Base-by-base conservation (phyloP, 2,888 invertebrate species). In the Megaustenia siamemsis region DNA sequence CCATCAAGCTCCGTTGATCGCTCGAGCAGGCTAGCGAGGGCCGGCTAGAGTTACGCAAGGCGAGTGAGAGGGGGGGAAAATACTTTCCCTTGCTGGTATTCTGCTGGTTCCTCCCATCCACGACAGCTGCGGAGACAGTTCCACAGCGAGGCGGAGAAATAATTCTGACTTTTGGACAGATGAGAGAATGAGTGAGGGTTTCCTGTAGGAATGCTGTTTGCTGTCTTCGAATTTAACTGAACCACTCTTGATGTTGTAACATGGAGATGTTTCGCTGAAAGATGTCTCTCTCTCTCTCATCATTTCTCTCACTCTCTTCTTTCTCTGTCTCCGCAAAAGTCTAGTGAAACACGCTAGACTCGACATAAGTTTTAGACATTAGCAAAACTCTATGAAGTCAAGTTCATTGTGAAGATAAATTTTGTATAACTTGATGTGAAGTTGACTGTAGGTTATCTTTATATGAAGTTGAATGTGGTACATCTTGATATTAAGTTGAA, bases 21-120 rank as follows among this genome's bases (percentile, higher is more conserved):
- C 45, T 82, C 63, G 66, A 75, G 24, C 76, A 82, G 75, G 35
- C 66, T 32, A 49, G 75, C 75, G 75, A 66, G n/a, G 49, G 24
- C 32, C 24, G 21, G 75, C 32, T 82, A 82, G n/a, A 73, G 73
- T 82, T 82, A 82, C 73, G 82, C 66, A 76, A 82, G 66, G 63
- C 75, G 45, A 35, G 5, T 60, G 82, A 49, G 66, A 82, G 66
- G 63, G 66, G 45, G n/a, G 5, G 10, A 21, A 43, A 76, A 63
- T 76, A 75, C 75, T 82, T 40, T 76, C 49, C 60, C 76, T 38
- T 66, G 66, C 28, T 82, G 66, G 21, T 82, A 24, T 38, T 21
- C 35, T n/a, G 75, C 49, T 66, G 82, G 66, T 45, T 49, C 73
- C 81, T 28, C 53, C 69, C 40, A 3, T 43, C 15, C 49, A 28